Conservation (phyloP, 1,140 invertebrate species). For the Trichoplusia ni region DNA sequence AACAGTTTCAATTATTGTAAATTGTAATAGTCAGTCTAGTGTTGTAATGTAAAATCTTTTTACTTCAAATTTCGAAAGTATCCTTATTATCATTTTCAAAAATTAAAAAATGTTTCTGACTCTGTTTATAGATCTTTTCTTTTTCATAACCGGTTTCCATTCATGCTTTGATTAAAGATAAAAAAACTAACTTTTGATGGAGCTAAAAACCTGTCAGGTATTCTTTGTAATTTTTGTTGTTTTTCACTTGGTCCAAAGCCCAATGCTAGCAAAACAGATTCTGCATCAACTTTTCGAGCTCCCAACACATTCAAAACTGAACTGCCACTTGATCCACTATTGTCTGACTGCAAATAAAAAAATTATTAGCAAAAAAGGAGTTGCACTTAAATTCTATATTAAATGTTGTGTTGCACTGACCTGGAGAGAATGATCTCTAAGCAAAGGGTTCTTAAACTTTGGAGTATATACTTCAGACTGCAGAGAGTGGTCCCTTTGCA, state of each 20-base stretch:
- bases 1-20: neutral
- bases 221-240: conserved; percentile 82
- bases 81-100: no score
- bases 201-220: conserved; percentile 84
- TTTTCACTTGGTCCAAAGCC: conserved; percentile 86
- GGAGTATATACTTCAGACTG: conserved; percentile 77
- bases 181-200: conserved; percentile 72
- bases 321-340: conserved; percentile 83
- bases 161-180: no score
- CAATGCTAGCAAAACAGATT: conserved; percentile 86
- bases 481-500: conserved; percentile 75
- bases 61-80: no score
- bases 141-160: no score
- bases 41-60: no score
- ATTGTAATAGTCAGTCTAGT: no score
- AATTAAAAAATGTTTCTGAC: no score
- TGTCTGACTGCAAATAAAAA: conserved; percentile 83
- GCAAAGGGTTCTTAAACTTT: conserved; percentile 75
- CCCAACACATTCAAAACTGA: conserved; percentile 88
- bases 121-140: no score
- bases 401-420: no score
- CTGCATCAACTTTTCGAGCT: conserved; percentile 87
- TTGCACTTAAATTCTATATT: neutral
- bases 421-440: conserved; percentile 79
- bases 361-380: neutral